Percentiles rank a stretch among this genome's conserved stretches.
These are phyloP conservation scores for Enteromius radiatus DNA, from an alignment of 2,797 vertebrate species.

Conservation along the genomic window DNA sequence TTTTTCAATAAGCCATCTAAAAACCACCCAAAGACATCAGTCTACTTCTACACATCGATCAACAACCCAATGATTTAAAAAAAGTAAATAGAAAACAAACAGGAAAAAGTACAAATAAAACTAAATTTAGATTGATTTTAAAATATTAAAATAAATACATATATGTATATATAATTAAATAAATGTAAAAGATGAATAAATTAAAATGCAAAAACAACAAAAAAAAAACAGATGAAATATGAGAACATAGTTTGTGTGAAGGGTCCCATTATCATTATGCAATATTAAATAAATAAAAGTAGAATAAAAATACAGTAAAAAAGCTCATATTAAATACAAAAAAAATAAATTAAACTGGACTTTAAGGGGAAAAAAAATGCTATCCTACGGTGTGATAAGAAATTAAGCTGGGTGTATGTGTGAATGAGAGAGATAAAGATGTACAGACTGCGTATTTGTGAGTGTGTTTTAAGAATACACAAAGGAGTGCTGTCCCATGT, in stretches of 20 bases:
- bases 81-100: not conserved
- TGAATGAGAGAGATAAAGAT: not conserved
- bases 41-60: not conserved
- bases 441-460: slow-evolving; percentile 8
- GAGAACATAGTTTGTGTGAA: not conserved
- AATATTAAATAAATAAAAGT: not conserved
- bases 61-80: not conserved
- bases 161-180: too few species aligned
- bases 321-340: not conserved
- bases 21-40: not conserved
- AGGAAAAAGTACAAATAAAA: too few species aligned
- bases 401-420: not conserved
- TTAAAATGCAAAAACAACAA: not conserved
- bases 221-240: not conserved
- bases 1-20: not conserved
- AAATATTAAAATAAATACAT: too few species aligned
- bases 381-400: not conserved
- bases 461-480: not conserved
- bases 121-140: too few species aligned
- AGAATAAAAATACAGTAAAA: not conserved
- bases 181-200: not conserved
- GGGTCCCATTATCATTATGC: not conserved
- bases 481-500: not conserved
- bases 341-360: not conserved
- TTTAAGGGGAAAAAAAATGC: not conserved